Conservation (phyloP, 2,888 invertebrate species). For the Drosophila planitibia region DNA sequence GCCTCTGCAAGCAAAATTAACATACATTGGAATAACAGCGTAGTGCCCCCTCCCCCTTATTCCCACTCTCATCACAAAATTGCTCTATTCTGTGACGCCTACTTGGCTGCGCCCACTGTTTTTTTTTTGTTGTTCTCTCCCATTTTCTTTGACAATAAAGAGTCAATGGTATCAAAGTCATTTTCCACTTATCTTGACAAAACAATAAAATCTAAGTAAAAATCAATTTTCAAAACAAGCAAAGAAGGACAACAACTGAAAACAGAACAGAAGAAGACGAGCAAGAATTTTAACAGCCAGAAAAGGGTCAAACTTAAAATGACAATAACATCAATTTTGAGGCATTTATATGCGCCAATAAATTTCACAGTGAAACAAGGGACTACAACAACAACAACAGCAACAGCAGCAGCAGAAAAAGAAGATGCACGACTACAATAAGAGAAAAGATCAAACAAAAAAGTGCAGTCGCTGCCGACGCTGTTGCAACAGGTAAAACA, state of each 20-base stretch:
- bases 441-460: constrained; percentile 82
- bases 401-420: constrained; percentile 39
- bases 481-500: constrained; percentile 73
- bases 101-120: constrained; percentile 70
- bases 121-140: constrained; percentile 44
- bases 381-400: constrained; percentile 42
- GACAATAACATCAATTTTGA: constrained; percentile 82
- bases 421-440: constrained; percentile 81
- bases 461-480: constrained; percentile 69
- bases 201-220: constrained; percentile 70
- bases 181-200: constrained; percentile 64
- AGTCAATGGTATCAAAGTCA: constrained; percentile 47
- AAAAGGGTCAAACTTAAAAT: constrained; percentile 59
- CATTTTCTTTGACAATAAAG: constrained; percentile 38
- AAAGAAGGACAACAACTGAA: constrained; percentile 64
- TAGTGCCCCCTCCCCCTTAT: constrained; percentile 15
- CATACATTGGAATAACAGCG: constrained; percentile 44
- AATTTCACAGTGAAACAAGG: constrained; percentile 72
- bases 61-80: constrained; percentile 40
- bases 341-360: constrained; percentile 82
- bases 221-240: constrained; percentile 75
- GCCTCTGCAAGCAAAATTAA: constrained; percentile 60
- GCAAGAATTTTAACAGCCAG: constrained; percentile 43
- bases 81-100: constrained; percentile 74
- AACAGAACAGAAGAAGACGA: constrained; percentile 22